Evolutionary conservation across 2,888 invertebrate species (phyloP).

Genomic region (Brachycybe producta): DNA sequence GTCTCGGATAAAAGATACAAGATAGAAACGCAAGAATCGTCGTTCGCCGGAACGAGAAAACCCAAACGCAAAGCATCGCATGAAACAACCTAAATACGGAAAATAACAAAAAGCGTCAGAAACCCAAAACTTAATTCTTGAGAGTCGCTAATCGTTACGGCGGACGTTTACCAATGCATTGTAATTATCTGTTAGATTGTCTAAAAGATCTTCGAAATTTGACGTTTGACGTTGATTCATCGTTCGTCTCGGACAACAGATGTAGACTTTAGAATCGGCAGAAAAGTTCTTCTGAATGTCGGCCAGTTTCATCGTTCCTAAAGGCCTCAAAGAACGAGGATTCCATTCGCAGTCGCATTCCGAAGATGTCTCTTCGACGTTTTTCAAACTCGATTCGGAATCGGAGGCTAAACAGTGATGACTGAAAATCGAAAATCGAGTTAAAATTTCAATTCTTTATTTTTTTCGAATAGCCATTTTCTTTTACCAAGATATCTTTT

Average conservation of each 20-base stretch:
- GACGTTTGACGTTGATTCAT: background rate
- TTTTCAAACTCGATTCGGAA: too few relatives aligned
- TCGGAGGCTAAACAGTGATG: too few relatives aligned
- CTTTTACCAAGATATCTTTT: too few relatives aligned
- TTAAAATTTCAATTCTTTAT: too few relatives aligned
- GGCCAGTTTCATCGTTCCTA: conserved; percentile 3
- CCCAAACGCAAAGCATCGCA: conserved; percentile 8
- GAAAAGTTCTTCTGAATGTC: conserved; percentile 1
- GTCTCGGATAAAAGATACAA: conserved; percentile 5
- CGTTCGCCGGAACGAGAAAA: conserved; percentile 5
- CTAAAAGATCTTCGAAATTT: background rate
- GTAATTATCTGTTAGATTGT: background rate
- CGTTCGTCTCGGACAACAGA: background rate
- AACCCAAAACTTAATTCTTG: too few relatives aligned
- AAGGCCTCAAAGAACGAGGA: background rate
- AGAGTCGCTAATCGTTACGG: too few relatives aligned
- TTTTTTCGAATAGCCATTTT: too few relatives aligned
- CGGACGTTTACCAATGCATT: conserved; percentile 9
- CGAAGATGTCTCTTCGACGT: too few relatives aligned
- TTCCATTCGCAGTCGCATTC: too few relatives aligned
- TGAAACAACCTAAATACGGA: conserved; percentile 5
- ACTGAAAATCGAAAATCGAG: too few relatives aligned
- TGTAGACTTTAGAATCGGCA: conserved; percentile 1
- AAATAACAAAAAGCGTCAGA: background rate
- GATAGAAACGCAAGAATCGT: background rate